Conservation (phyloP, 1,140 invertebrate genomes). For the Teleopsis dalmanni region DNA sequence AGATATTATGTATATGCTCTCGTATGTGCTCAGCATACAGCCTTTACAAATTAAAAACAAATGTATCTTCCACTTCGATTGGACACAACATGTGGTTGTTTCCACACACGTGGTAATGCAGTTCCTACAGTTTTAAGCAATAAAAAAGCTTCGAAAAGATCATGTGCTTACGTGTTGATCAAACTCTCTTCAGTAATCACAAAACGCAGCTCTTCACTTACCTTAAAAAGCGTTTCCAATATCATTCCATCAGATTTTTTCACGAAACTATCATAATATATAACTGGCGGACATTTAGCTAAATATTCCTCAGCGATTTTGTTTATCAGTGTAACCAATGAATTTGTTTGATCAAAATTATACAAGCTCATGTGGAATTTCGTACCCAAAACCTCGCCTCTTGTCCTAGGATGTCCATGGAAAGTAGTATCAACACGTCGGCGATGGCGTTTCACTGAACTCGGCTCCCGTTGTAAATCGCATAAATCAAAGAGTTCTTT, state of each 20-base stretch:
- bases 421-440: constrained; percentile 44
- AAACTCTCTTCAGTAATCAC: neutral
- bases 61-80: no score
- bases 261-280: constrained; percentile 54
- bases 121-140: no score
- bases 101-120: no score
- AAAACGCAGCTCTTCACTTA: constrained; percentile 1
- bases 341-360: constrained; percentile 45
- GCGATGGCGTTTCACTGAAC: constrained; percentile 6
- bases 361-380: constrained; percentile 43
- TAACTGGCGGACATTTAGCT: constrained; percentile 51
- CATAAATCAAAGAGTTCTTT: constrained; percentile 17
- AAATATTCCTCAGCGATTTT: constrained; percentile 53
- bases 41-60: no score
- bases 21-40: no score
- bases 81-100: no score
- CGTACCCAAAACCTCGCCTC: constrained; percentile 47
- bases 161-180: neutral
- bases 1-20: no score
- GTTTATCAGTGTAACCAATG: constrained; percentile 50
- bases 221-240: constrained; percentile 50
- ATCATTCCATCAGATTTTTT: constrained; percentile 49
- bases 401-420: constrained; percentile 50
- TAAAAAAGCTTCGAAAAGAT: no score
- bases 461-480: constrained; percentile 1